Evolutionary conservation across 1,140 invertebrate genomes (phyloP).

Genomic region (Papilio dardanus): DNA sequence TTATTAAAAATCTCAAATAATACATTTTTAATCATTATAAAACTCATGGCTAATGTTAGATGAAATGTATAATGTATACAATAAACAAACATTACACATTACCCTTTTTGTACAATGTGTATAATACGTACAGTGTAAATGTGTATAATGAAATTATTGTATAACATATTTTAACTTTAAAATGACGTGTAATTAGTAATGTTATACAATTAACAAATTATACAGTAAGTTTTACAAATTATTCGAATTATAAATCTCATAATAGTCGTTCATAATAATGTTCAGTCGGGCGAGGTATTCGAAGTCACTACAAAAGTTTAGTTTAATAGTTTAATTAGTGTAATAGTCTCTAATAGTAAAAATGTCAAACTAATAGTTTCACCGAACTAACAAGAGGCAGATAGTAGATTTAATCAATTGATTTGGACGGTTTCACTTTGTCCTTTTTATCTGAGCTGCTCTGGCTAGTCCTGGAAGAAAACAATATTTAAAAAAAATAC

Average conservation of each 20-base stretch:
- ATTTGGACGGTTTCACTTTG: conserved; percentile 76
- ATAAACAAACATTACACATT: background rate
- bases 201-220: background rate
- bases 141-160: too few relatives aligned
- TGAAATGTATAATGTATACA: too few relatives aligned
- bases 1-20: background rate
- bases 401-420: conserved; percentile 59
- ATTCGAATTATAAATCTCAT: background rate
- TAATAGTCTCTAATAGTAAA: conserved; percentile 55
- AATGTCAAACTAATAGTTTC: conserved; percentile 50
- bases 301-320: conserved; percentile 40
- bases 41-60: too few relatives aligned
- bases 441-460: conserved; percentile 70
- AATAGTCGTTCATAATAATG: conserved; percentile 33
- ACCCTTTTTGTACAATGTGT: background rate
- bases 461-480: conserved; percentile 65
- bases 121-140: background rate
- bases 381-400: conserved; percentile 28
- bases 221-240: background rate
- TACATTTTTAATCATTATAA: too few relatives aligned
- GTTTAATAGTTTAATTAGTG: conserved; percentile 46
- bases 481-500: too few relatives aligned
- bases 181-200: background rate
- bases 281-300: conserved; percentile 36
- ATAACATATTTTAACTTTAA: background rate